Percentiles rank a stretch among this genome's conserved stretches.
Conservation (phyloP, 2,888 invertebrate genomes). For the Papilio protenor region DNA sequence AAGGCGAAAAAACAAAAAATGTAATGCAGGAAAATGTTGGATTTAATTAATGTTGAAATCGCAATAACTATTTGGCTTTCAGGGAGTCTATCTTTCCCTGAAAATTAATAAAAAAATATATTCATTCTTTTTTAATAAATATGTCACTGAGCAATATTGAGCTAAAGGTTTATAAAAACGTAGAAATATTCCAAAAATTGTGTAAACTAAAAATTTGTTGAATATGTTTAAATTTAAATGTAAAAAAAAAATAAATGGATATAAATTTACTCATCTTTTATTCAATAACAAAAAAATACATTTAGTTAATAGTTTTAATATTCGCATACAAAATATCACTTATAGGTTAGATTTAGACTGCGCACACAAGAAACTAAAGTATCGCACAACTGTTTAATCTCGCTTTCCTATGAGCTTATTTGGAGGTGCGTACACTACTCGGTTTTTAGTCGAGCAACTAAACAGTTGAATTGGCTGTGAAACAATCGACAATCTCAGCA, state of each 20-base stretch:
- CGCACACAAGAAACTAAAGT: too few relatives aligned
- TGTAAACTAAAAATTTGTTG: slow-evolving; percentile 46
- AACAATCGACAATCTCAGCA: too few relatives aligned
- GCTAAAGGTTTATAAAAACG: slow-evolving; percentile 13
- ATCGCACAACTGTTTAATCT: too few relatives aligned
- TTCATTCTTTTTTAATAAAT: neutral
- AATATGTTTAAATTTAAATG: slow-evolving; percentile 45
- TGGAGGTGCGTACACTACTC: too few relatives aligned
- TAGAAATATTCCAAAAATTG: slow-evolving; percentile 40
- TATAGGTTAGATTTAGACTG: too few relatives aligned
- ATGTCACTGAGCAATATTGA: slow-evolving; percentile 16
- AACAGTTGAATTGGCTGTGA: too few relatives aligned
- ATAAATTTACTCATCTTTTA: slow-evolving; percentile 30
- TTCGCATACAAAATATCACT: too few relatives aligned
- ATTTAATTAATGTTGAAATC: neutral
- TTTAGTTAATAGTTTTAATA: too few relatives aligned
- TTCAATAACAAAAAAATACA: neutral
- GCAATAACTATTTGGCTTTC: neutral
- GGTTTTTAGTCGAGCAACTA: too few relatives aligned
- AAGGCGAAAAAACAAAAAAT: neutral
- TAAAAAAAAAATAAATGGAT: slow-evolving; percentile 68
- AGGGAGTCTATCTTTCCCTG: neutral
- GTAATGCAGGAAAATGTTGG: neutral
- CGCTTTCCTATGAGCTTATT: too few relatives aligned
- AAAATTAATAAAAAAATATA: neutral